Base-by-base conservation (phyloP, 2,797 vertebrate genomes). In the Sebastes paucispinis region DNA sequence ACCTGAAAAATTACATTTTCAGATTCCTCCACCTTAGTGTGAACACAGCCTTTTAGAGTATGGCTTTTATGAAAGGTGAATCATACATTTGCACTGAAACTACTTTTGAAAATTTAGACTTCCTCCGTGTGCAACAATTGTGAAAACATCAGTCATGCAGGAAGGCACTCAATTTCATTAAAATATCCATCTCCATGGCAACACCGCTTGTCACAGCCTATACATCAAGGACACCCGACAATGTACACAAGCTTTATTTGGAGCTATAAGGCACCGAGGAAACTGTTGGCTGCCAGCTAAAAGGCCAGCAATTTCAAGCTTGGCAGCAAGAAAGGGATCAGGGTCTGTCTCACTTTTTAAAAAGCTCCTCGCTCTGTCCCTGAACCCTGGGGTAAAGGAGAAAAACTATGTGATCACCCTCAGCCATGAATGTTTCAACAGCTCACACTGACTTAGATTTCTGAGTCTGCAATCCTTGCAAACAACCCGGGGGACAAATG, bases 361-460 rank as follows among this genome's bases (percentile, higher is more conserved):
- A 72, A 54, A 31, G 32, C 67, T 72, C 72, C n/a, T 32, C 6
- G 1, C 70, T 77, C 77, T 55, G 76, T 80, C 80, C 80, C 47
- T 75, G 90, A 85, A 90, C 81, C 87, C 58, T 6, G 31, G 73
- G 83, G 75, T 81, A 75, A 80, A 83, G 66, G 67, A 81, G 74
- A 76, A 84, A 84, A 83, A 81, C 6, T 57, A 39, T 63, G 67
- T 63, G 82, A 89, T 77, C 50, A 64, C 88, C 66, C 70, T 66
- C 55, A 58, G 84, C 83, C 75, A 91, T 90, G 73, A 92, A 92
- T 91, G 86, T 92, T 91, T 90, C 79, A 93, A 79, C 80, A 87
- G 86, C 80, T 85, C 85, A 77, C 75, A 66, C 72, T 62, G 79
- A 71, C 83, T 82, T 55, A 52, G 79, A 81, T 82, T 82, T 89